Percentiles rank a stretch among this genome's conserved stretches.
Evolutionary conservation across 2,888 invertebrate genomes (phyloP).

Genomic region (Sarcophaga variegata): DNA sequence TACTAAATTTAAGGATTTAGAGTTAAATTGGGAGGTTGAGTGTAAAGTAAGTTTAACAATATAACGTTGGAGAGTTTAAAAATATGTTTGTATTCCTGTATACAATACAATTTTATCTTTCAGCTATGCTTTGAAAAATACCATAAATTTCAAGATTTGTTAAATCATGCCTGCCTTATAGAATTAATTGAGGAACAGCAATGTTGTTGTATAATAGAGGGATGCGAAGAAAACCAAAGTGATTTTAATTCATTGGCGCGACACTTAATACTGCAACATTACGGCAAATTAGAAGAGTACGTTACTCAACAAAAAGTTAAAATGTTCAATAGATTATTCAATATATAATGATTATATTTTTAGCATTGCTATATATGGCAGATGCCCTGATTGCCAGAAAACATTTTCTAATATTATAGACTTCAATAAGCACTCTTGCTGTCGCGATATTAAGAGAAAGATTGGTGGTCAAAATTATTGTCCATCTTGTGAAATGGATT

Average conservation of each 20-base stretch:
- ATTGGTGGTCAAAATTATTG: conserved; percentile 75
- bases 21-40: conserved; percentile 73
- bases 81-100: neutral
- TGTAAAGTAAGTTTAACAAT: conserved; percentile 71
- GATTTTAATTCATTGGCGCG: conserved; percentile 73
- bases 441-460: conserved; percentile 73
- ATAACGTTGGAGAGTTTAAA: neutral
- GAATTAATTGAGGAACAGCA: conserved; percentile 67
- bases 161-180: conserved; percentile 66
- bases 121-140: conserved; percentile 71
- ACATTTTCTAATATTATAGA: conserved; percentile 76
- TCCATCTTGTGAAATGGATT: conserved; percentile 75
- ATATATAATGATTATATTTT: neutral
- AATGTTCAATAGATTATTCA: neutral
- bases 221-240: conserved; percentile 68
- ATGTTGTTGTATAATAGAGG: conserved; percentile 74
- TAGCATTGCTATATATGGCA: conserved; percentile 66
- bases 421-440: conserved; percentile 80
- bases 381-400: conserved; percentile 77
- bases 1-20: conserved; percentile 74
- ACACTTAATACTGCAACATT: conserved; percentile 78
- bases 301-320: neutral
- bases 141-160: conserved; percentile 70
- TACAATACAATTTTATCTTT: neutral
- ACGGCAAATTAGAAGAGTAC: conserved; percentile 74